These are phyloP conservation scores for Bradysia coprophila DNA, from an alignment of 1,140 invertebrate genomes.

Conservation along the genomic window DNA sequence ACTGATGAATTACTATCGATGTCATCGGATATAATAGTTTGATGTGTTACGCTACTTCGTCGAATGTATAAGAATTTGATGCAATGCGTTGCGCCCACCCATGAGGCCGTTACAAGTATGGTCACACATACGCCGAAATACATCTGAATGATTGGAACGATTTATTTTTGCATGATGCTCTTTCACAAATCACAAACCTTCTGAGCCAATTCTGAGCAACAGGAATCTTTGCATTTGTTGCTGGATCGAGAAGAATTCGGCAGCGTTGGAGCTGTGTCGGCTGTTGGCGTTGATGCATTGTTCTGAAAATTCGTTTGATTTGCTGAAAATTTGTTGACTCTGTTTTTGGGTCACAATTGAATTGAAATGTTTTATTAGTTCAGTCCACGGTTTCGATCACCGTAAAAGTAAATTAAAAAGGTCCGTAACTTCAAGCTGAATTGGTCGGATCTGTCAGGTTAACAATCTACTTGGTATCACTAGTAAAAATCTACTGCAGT, in stretches of 20 bases:
- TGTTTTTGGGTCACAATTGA: not conserved
- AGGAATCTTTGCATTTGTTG: constrained; percentile 36
- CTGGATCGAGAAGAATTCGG: constrained; percentile 13
- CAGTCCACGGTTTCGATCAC: too few relatives aligned
- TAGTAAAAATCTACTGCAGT: too few relatives aligned
- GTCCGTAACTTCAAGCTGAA: too few relatives aligned
- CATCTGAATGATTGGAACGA: constrained; percentile 43
- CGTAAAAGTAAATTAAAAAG: too few relatives aligned
- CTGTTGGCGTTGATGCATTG: constrained; percentile 12
- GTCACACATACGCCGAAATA: constrained; percentile 75
- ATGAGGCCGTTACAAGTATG: constrained; percentile 62
- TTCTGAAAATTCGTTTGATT: not conserved
- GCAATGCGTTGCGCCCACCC: constrained; percentile 75
- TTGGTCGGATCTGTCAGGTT: too few relatives aligned
- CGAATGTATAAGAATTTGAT: constrained; percentile 62
- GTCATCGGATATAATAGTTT: constrained; percentile 22
- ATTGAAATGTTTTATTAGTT: too few relatives aligned
- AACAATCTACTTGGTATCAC: too few relatives aligned
- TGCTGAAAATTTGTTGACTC: not conserved
- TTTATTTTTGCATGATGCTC: not conserved
- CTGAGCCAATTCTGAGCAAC: constrained; percentile 48
- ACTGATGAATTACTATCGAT: not conserved
- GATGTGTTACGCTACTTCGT: constrained; percentile 22
- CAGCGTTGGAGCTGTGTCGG: constrained; percentile 14
- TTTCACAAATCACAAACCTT: too few relatives aligned